A percentile compares a stretch with the other conserved stretches of the same genome.
These are phyloP conservation scores for Chrysomela aeneicollis DNA, from an alignment of 2,888 invertebrate genomes.

Conservation along the genomic window DNA sequence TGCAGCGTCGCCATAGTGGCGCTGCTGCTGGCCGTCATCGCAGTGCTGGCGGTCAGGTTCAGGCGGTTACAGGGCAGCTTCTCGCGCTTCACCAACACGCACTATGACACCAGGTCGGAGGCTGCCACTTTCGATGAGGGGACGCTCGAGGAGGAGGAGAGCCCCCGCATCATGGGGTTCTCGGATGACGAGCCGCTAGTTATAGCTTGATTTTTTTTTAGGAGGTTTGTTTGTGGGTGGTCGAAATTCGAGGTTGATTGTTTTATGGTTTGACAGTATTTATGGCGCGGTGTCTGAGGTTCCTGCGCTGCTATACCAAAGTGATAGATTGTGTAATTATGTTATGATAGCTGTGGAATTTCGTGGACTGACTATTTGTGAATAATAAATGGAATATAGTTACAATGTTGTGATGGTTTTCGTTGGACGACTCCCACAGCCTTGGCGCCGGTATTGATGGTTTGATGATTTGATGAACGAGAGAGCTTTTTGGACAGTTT, in stretches of 20 bases:
- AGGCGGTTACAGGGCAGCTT: constrained; percentile 79
- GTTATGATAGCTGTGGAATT: neutral
- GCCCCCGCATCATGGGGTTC: constrained; percentile 85
- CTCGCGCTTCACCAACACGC: constrained; percentile 81
- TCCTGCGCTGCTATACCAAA: neutral
- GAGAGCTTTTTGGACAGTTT: too few relatives aligned
- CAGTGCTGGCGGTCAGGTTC: constrained; percentile 70
- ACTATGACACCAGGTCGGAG: constrained; percentile 86
- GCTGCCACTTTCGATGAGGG: constrained; percentile 84
- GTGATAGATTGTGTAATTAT: neutral
- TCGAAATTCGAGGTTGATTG: too few relatives aligned
- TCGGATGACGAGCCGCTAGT: constrained; percentile 94
- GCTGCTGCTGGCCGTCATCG: constrained; percentile 68
- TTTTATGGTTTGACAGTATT: too few relatives aligned
- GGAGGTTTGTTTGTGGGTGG: neutral
- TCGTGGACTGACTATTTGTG: neutral
- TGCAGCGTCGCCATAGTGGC: constrained; percentile 58
- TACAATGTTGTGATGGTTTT: too few relatives aligned
- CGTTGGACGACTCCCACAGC: too few relatives aligned
- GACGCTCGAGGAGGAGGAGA: constrained; percentile 83
- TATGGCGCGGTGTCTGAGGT: too few relatives aligned
- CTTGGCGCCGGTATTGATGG: too few relatives aligned
- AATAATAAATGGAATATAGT: neutral
- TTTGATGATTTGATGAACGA: too few relatives aligned
- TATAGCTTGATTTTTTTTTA: constrained; percentile 71